Conservation (phyloP, 2,888 invertebrate genomes). For the Plusia festucae region DNA sequence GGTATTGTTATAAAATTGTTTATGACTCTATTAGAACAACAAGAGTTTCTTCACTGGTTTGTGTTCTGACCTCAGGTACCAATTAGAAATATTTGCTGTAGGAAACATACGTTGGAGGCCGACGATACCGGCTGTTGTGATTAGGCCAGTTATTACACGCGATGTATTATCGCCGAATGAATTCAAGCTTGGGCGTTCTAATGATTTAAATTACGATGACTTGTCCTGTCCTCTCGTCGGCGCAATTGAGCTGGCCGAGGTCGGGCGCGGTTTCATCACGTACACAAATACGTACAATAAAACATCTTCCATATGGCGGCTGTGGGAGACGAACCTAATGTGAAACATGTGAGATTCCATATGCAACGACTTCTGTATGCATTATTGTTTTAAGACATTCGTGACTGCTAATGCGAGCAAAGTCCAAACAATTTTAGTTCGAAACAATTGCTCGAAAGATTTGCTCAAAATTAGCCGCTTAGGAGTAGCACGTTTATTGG, state of each 20-base stretch:
- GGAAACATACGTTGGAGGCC: background rate
- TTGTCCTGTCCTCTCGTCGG: conserved; percentile 79
- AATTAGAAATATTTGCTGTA: conserved; percentile 6
- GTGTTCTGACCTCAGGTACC: background rate
- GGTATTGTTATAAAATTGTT: background rate
- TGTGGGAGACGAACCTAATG: conserved; percentile 45
- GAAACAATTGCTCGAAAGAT: too few relatives aligned
- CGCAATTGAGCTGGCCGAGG: conserved; percentile 81
- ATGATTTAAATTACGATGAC: conserved; percentile 84
- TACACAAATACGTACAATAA: conserved; percentile 77
- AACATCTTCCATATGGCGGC: conserved; percentile 68
- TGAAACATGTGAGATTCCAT: conserved; percentile 38
- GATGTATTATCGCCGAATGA: conserved; percentile 32
- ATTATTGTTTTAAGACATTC: conserved; percentile 17
- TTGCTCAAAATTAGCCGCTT: too few relatives aligned
- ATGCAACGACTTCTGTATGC: conserved; percentile 35
- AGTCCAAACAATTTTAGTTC: too few relatives aligned
- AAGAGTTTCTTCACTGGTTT: conserved; percentile 1
- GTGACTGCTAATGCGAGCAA: conserved; percentile 10
- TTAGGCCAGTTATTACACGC: conserved; percentile 46
- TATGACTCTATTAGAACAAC: background rate
- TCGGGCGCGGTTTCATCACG: conserved; percentile 82
- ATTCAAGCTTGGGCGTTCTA: conserved; percentile 64
- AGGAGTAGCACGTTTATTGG: too few relatives aligned
- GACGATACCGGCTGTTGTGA: conserved; percentile 17